Conservation (phyloP, 92 coral and sea anemone species). For the Porites evermanni region DNA sequence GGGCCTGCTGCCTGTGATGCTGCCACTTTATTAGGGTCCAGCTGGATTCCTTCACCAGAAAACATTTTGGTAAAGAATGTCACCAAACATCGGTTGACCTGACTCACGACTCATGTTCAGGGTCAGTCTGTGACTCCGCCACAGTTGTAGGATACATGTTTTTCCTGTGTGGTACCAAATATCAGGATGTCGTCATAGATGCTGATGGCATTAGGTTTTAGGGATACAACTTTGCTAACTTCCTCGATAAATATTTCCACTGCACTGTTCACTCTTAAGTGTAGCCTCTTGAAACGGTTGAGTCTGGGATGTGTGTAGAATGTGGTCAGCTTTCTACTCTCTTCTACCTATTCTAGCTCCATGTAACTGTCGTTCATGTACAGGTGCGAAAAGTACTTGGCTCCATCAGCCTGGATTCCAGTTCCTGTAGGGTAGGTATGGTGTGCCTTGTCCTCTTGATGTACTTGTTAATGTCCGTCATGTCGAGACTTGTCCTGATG, state of each 20-base stretch:
- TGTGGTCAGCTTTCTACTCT: conserved; percentile 25
- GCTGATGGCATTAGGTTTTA: neutral
- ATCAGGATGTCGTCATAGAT: neutral
- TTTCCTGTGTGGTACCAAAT: neutral
- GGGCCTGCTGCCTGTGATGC: conserved; percentile 25
- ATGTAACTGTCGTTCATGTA: conserved; percentile 63
- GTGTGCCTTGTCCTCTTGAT: too few species aligned
- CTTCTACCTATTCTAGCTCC: conserved; percentile 5
- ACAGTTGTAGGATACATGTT: neutral
- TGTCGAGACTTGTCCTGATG: too few species aligned
- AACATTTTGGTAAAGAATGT: conserved; percentile 33
- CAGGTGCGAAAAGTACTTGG: conserved; percentile 43
- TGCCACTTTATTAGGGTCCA: conserved; percentile 35
- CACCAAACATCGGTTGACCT: conserved; percentile 4
- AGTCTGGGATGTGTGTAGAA: conserved; percentile 4
- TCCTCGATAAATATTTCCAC: conserved; percentile 63
- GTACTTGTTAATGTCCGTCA: too few species aligned
- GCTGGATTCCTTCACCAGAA: conserved; percentile 34
- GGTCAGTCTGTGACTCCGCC: conserved; percentile 15
- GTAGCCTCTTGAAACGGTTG: conserved; percentile 9
- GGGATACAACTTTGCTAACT: conserved; percentile 33
- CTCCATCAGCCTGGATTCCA: conserved; percentile 51
- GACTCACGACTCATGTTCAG: neutral
- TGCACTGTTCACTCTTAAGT: conserved; percentile 61
- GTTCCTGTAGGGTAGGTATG: neutral